Conservation (phyloP, 2,113 vertebrate species). For the Psophia crepitans region DNA sequence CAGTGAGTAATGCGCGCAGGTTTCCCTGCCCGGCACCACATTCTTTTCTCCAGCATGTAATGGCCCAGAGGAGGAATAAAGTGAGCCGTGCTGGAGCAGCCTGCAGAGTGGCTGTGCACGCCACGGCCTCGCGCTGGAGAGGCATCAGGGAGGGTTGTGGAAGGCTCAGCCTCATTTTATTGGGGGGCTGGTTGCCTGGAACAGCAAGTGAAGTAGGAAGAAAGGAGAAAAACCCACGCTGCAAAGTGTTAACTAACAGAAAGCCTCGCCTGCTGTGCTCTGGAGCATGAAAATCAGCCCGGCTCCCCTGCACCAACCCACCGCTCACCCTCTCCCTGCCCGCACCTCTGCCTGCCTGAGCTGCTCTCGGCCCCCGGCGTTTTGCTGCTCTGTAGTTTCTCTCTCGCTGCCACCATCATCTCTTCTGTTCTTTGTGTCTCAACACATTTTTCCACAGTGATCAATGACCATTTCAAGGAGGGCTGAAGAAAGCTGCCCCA, state of each 20-base stretch:
- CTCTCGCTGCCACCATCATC: neutral
- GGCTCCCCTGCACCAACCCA: neutral
- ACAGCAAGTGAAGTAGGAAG: neutral
- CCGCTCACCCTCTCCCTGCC: fast-evolving
- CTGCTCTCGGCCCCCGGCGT: fast-evolving
- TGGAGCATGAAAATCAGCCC: neutral
- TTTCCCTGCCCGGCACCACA: neutral
- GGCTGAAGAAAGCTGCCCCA: neutral
- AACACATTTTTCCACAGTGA: neutral
- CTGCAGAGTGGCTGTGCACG: neutral
- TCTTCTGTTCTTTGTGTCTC: neutral
- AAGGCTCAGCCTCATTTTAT: neutral
- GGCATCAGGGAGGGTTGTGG: neutral
- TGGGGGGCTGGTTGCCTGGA: neutral
- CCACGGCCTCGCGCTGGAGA: fast-evolving
- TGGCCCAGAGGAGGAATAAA: slow-evolving; percentile 58
- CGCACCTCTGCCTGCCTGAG: neutral
- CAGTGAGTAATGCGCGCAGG: slow-evolving; percentile 24
- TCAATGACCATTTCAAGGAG: neutral
- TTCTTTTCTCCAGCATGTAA: slow-evolving; percentile 60
- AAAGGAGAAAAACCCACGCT: neutral
- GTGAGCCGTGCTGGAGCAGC: neutral
- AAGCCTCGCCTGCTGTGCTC: fast-evolving
- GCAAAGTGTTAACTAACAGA: neutral
- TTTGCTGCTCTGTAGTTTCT: neutral